Percentiles rank a stretch among this genome's conserved stretches.
phyloP scores from a whole-genome alignment of 2,797 vertebrate genomes.

The Periparus ater region DNA sequence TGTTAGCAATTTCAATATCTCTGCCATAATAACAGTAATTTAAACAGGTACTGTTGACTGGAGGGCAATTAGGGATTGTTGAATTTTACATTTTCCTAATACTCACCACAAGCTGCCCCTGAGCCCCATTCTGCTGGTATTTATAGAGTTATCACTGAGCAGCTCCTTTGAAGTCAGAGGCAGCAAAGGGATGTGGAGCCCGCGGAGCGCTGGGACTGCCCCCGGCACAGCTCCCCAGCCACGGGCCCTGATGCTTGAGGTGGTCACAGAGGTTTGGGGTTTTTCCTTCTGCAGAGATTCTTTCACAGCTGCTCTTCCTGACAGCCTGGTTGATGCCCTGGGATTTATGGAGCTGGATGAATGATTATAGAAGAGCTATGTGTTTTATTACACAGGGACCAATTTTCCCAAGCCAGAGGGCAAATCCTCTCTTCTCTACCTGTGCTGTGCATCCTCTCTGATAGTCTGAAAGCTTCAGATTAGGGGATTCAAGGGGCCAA shows the following conservation, averaged over 20 bases:
- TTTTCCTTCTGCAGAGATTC: background rate
- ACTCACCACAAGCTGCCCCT: background rate
- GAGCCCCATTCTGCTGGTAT: background rate
- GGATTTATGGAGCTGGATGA: slow-evolving; percentile 21
- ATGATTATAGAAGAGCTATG: background rate
- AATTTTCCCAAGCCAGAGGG: slow-evolving; percentile 7
- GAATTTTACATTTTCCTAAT: background rate
- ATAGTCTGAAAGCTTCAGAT: background rate
- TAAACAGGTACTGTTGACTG: background rate
- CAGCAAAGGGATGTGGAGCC: background rate
- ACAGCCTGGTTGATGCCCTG: background rate
- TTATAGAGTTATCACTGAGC: background rate
- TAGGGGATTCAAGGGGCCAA: background rate
- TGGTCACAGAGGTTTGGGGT: background rate
- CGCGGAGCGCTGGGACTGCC: background rate
- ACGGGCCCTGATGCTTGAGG: rapidly evolving
- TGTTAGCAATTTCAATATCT: background rate
- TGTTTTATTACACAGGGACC: background rate
- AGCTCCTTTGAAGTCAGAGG: background rate
- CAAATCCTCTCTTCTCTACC: background rate
- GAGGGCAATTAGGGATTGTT: background rate
- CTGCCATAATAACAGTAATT: background rate
- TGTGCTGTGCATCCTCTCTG: background rate
- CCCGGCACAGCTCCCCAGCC: rapidly evolving
- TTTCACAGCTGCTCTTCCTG: background rate